A percentile compares a stretch with the other conserved stretches of the same genome.
Conservation (phyloP, 2,888 invertebrate genomes). For the Conistra vaccinii region DNA sequence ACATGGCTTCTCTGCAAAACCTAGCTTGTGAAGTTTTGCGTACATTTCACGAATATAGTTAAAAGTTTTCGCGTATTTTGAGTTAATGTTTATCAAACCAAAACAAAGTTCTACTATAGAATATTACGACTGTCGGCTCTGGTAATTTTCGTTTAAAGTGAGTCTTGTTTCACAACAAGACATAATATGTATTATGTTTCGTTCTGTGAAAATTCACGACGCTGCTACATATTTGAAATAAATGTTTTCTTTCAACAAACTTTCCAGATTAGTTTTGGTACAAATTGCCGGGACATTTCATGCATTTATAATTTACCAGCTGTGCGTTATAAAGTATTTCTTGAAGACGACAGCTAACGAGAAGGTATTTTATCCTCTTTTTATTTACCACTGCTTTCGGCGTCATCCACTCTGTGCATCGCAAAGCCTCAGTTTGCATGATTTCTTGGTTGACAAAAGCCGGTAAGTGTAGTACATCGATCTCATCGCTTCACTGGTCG, state of each 20-base stretch:
- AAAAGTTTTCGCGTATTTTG: slow-evolving; percentile 60
- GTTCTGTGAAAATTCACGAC: slow-evolving; percentile 5
- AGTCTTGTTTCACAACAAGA: slow-evolving; percentile 13
- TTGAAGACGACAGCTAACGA: background rate
- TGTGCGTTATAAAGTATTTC: too few relatives aligned
- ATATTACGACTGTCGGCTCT: slow-evolving; percentile 40
- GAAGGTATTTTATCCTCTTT: background rate
- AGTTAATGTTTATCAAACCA: slow-evolving; percentile 61
- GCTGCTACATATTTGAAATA: slow-evolving; percentile 24
- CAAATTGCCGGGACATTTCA: background rate
- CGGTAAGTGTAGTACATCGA: slow-evolving; percentile 16
- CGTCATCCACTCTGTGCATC: background rate
- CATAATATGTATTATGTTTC: background rate
- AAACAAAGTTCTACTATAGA: slow-evolving; percentile 49
- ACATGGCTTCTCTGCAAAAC: slow-evolving; percentile 26
- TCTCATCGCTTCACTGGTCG: slow-evolving; percentile 5
- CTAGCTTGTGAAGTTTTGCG: slow-evolving; percentile 41
- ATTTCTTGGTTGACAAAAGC: slow-evolving; percentile 25
- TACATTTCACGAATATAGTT: slow-evolving; percentile 55
- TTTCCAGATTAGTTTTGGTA: slow-evolving; percentile 22
- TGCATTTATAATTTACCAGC: slow-evolving; percentile 22
- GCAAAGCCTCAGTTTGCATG: background rate
- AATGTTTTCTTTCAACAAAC: slow-evolving; percentile 31
- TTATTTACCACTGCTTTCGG: background rate
- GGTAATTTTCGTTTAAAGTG: slow-evolving; percentile 34